A percentile compares a stretch with the other conserved stretches of the same genome.
These are phyloP conservation scores for Lagodon rhomboides DNA, from an alignment of 2,797 vertebrate genomes.

Conservation along the genomic window DNA sequence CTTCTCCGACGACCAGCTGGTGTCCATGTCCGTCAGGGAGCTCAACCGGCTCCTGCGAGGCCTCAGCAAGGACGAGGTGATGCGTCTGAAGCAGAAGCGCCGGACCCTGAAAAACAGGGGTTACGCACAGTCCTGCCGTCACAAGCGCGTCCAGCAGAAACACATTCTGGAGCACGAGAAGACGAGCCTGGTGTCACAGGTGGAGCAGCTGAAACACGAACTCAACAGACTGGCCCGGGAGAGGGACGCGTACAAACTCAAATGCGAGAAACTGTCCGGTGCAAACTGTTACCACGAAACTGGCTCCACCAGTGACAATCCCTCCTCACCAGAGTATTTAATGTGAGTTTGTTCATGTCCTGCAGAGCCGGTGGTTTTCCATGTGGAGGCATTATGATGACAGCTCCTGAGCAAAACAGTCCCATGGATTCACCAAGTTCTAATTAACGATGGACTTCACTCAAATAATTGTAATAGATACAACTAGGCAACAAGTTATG, in stretches of 20 bases:
- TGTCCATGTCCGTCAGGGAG: conserved; percentile 98
- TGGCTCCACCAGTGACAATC: conserved; percentile 95
- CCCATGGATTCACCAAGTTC: conserved; percentile 50
- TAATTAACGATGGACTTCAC: conserved; percentile 38
- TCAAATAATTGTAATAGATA: conserved; percentile 58
- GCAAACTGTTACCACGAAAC: conserved; percentile 94
- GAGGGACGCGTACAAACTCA: conserved; percentile 98
- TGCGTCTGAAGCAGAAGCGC: conserved; percentile 99
- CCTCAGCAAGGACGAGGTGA: conserved; percentile 97
- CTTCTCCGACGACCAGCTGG: conserved; percentile 97
- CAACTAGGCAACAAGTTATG: conserved; percentile 52
- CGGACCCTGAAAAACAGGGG: conserved; percentile 98
- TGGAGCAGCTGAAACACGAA: conserved; percentile 98
- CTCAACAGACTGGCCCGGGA: conserved; percentile 94
- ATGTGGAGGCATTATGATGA: conserved; percentile 48
- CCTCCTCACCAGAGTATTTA: conserved; percentile 96
- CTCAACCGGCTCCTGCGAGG: conserved; percentile 96
- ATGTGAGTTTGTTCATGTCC: conserved; percentile 87
- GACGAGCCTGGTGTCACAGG: conserved; percentile 95
- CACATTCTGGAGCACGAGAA: conserved; percentile 98
- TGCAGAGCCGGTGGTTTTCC: conserved; percentile 54
- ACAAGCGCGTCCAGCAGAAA: conserved; percentile 98
- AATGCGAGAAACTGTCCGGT: conserved; percentile 96
- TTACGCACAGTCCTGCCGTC: conserved; percentile 98
- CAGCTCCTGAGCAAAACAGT: conserved; percentile 48